Evolutionary conservation across 23 tunicate species (phyloP), one percentile per base, ranked within the genome.

Genomic region (Corella eumyota): DNA sequence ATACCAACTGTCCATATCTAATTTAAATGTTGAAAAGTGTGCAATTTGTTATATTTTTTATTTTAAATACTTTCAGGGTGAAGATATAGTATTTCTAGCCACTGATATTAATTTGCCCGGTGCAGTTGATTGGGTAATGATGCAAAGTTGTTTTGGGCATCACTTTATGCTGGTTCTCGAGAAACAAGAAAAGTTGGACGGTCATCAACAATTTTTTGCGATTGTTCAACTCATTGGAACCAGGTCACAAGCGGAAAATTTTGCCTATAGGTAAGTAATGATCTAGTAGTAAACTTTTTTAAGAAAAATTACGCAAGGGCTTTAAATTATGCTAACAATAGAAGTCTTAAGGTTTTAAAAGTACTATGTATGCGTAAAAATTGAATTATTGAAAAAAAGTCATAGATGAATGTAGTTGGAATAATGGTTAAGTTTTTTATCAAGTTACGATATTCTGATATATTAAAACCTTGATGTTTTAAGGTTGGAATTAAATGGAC

Each of bases 41-140:
- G n/a, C n/a, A n/a, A n/a, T n/a, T n/a, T n/a, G n/a, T n/a, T n/a
- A n/a, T n/a, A n/a, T n/a, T n/a, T n/a, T n/a, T n/a, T n/a, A n/a
- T n/a, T n/a, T 40, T 40, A 9, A 11, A 26, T 26, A 13, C 28
- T 1, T 38, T 11, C 73, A 91, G 92, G 98, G 98, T 50, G 98
- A 91, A 61, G 98, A 91, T 50, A 91, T 91, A 53, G 98, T 91
- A 30, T 91, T 91, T 61, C 73, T 91, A 25, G 98, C 98, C 4
- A 91, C 98, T 35, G 98, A 91, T 36, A 81, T 91, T 11, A 91
- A 90, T 26, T 58, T 91, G 45, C 98, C 98, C 6, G 98, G 98
- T 6, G 98, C 98, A 4, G 98, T 91, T 27, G 98, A 91, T 34
- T 91, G 98, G 98, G 98, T 91, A 76, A 91, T 91, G 98, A 91